Evolutionary conservation across 2,888 invertebrate species (phyloP), one percentile per base, ranked within the genome.

Genomic region (Dioctria linearis): DNA sequence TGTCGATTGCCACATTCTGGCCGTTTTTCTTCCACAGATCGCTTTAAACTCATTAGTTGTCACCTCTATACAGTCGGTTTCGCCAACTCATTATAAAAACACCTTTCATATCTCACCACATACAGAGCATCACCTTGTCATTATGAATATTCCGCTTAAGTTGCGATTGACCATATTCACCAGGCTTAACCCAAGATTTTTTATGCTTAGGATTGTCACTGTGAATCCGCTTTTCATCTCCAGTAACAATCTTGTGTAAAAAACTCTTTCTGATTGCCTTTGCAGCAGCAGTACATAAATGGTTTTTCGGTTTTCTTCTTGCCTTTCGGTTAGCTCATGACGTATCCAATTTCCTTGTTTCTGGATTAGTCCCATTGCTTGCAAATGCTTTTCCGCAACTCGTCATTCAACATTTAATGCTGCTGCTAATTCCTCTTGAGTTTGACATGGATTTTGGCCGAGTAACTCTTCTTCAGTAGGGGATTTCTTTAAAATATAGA

Each of bases 41-140:
- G 65, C 65, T 65, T 54, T 2, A 54, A 54, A 54, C 40, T 42
- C 40, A 65, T 65, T 11, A 65, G 65, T 65, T 40, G 40, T 4
- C 25, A 1, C n/a, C 65, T 39, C 42, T 65, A 65, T 0, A 65
- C 3, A 57, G 57, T 3, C 11, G 25, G 25, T 25, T 11, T 54
- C n/a, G 1, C 54, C 54, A 25, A 25, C 25, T 54, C 2, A 3
- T 54, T 8, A n/a, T 54, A n/a, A 8, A 54, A 8, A 54, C 11
- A 54, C 2, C 54, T n/a, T 54, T 54, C 54, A 11, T 8, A 54
- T 80, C 75, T 65, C 49, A 80, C 80, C 80, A 80, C n/a, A 63
- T 80, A 63, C 75, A 83, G 5, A 84, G 83, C 79, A 84, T 63
- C 6, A 83, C 63, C 61, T 84, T 84, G n/a, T 40, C 49, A 39